phyloP scores from a whole-genome alignment of 2,797 vertebrate species.

The Octomys mimax region DNA sequence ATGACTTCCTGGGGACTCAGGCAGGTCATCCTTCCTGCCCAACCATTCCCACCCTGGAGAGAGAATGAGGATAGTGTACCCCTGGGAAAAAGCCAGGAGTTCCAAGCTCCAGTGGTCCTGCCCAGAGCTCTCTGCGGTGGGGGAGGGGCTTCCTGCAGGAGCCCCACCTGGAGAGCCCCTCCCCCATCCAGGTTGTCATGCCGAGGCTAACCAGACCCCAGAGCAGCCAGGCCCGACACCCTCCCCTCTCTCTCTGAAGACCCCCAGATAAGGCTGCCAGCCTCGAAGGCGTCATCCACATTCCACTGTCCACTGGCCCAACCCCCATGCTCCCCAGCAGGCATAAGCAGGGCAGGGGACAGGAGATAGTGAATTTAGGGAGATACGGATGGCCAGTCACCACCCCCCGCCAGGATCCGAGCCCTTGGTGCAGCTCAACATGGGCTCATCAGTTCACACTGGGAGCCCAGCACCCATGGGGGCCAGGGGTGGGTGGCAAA shows the following conservation, averaged over 20 bases:
- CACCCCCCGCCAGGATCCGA: rapidly evolving
- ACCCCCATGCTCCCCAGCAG: background rate
- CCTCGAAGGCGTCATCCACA: slow-evolving; percentile 72
- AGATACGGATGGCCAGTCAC: background rate
- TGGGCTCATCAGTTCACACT: background rate
- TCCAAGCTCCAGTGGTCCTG: background rate
- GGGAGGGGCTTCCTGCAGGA: background rate
- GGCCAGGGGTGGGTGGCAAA: background rate
- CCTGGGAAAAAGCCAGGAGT: no score
- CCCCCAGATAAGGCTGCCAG: slow-evolving; percentile 81
- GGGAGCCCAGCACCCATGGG: background rate
- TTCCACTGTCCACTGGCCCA: slow-evolving; percentile 57
- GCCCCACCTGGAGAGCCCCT: background rate
- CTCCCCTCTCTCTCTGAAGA: slow-evolving; percentile 69
- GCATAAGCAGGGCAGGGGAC: background rate
- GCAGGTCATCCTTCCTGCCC: background rate
- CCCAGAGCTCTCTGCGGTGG: background rate
- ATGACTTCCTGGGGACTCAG: background rate
- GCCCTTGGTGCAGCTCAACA: background rate
- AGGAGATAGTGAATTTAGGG: background rate
- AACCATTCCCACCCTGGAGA: background rate
- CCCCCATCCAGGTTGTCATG: slow-evolving; percentile 68
- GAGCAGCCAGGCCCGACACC: background rate
- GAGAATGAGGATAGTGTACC: rapidly evolving
- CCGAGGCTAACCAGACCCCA: slow-evolving; percentile 77